These are phyloP conservation scores for Tetraneura akinire DNA, from an alignment of 1,140 invertebrate genomes.

Conservation along the genomic window DNA sequence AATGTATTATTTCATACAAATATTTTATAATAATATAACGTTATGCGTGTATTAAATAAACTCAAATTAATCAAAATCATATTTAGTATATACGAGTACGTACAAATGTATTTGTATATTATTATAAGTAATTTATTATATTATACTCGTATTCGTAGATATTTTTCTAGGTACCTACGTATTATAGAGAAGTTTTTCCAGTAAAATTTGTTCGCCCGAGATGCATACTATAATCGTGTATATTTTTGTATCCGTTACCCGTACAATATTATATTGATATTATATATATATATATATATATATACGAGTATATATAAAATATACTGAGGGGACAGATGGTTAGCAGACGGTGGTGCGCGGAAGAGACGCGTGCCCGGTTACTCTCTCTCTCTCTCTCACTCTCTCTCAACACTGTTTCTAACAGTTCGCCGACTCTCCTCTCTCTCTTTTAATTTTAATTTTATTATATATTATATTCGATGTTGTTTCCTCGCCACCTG, in stretches of 20 bases:
- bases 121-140: no score
- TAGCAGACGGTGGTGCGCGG: slow-evolving; percentile 7
- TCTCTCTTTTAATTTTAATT: background rate
- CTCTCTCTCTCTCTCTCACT: background rate
- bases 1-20: no score
- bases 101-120: background rate
- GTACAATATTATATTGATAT: background rate
- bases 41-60: no score
- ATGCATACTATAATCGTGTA: background rate
- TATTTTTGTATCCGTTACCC: slow-evolving; percentile 25
- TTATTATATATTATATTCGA: background rate
- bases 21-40: no score
- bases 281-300: background rate
- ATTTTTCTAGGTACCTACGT: no score
- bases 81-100: no score
- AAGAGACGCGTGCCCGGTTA: slow-evolving; percentile 44
- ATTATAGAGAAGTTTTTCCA: no score
- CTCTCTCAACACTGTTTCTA: no score
- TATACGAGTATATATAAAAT: no score
- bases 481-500: slow-evolving; percentile 40
- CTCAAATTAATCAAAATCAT: no score
- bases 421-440: no score
- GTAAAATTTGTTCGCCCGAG: background rate
- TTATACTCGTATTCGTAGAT: no score
- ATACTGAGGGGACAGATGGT: slow-evolving; percentile 42